A percentile compares a stretch with the other conserved stretches of the same genome.
These are phyloP conservation scores for Toxotes lorentzi DNA, from an alignment of 2,797 vertebrate genomes.

Conservation along the genomic window DNA sequence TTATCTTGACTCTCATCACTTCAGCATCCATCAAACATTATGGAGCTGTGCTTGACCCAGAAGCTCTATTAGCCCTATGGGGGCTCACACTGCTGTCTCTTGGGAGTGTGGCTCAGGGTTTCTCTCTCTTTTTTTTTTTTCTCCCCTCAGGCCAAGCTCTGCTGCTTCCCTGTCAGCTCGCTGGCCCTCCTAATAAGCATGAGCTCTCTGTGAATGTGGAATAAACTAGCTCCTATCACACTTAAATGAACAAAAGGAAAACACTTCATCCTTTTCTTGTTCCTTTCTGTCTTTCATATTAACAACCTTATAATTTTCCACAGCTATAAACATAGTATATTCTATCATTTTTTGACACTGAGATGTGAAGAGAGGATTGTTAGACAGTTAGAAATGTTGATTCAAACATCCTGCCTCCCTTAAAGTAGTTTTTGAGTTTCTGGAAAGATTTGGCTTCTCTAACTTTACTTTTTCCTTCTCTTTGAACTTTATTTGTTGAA, in stretches of 20 bases:
- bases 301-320: conserved; percentile 23
- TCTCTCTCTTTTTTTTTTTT: conserved; percentile 10
- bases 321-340: conserved; percentile 39
- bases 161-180: conserved; percentile 52
- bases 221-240: conserved; percentile 69
- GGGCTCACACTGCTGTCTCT: conserved; percentile 32
- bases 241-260: conserved; percentile 70
- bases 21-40: conserved; percentile 63
- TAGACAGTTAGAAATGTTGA: conserved; percentile 20
- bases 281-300: conserved; percentile 39
- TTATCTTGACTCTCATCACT: conserved; percentile 55
- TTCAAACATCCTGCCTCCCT: not conserved
- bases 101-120: conserved; percentile 36
- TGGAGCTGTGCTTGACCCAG: conserved; percentile 54
- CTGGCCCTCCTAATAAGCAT: conserved; percentile 63
- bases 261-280: conserved; percentile 42
- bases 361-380: conserved; percentile 12
- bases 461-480: not conserved
- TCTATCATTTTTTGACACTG: conserved; percentile 24
- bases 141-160: conserved; percentile 62
- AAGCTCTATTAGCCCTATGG: conserved; percentile 39
- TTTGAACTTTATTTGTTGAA: conserved; percentile 8
- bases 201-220: conserved; percentile 71
- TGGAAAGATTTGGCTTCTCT: conserved; percentile 5
- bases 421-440: conserved; percentile 15